Conservation (phyloP, 2,888 invertebrate genomes). For the Cerceris ruficornis region DNA sequence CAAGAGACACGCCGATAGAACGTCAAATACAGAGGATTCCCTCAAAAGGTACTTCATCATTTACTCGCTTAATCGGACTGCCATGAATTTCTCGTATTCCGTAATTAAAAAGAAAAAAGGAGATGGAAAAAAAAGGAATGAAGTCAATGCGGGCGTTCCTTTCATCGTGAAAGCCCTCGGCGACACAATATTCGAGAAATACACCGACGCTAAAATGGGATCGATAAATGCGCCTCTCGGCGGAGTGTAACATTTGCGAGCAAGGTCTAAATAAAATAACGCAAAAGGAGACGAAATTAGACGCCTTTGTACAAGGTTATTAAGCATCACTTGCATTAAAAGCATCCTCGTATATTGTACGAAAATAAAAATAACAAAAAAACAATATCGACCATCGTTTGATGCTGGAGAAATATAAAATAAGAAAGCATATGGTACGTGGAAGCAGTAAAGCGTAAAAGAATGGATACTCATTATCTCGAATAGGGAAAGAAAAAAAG, state of each 20-base stretch:
- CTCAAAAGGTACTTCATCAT: neutral
- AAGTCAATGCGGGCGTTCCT: neutral
- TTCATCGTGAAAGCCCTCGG: neutral
- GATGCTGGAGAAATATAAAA: neutral
- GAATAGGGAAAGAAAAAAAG: neutral
- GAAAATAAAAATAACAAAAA: neutral
- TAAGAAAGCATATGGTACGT: neutral
- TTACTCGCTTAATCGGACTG: neutral
- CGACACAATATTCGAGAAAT: no score
- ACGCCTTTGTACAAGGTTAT: no score
- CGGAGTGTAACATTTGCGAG: neutral
- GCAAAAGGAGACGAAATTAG: no score
- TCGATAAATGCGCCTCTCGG: neutral
- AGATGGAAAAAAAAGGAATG: neutral
- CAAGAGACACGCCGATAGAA: neutral
- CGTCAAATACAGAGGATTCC: neutral
- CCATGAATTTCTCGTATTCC: neutral
- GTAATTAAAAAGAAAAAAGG: neutral
- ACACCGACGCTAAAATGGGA: no score
- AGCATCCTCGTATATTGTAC: no score
- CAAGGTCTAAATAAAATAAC: no score
- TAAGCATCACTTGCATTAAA: no score
- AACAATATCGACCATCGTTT: slow-evolving; percentile 4
- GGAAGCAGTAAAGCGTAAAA: neutral
- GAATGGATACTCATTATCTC: slow-evolving; percentile 1